These are phyloP conservation scores for Amblyornis subalaris DNA, from an alignment of 2,113 vertebrate genomes.

Conservation along the genomic window DNA sequence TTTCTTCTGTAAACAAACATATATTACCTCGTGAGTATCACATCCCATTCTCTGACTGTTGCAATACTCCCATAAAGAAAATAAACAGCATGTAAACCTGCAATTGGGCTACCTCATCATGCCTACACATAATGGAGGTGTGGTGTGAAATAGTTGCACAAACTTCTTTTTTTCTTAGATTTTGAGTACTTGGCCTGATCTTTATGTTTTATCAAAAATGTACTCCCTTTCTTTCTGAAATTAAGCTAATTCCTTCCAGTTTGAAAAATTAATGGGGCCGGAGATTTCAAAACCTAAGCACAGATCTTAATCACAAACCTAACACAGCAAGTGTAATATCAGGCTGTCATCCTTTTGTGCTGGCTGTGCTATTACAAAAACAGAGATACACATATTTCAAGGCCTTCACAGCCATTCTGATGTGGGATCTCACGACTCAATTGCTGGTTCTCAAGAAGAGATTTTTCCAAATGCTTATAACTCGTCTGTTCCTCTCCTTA, in stretches of 20 bases:
- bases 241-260: not conserved
- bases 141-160: not conserved
- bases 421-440: not conserved
- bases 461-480: not conserved
- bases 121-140: rapidly evolving
- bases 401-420: not conserved
- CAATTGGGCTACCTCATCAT: not conserved
- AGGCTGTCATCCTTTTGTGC: not conserved
- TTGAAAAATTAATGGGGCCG: not conserved
- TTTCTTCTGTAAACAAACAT: not conserved
- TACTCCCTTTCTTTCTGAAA: not conserved
- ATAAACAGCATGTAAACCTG: rapidly evolving
- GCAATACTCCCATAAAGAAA: not conserved
- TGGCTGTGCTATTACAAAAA: not conserved
- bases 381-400: not conserved
- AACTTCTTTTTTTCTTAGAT: not conserved
- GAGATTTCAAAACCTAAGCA: not conserved
- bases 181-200: not conserved
- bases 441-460: not conserved
- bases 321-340: not conserved
- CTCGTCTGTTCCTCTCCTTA: not conserved
- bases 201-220: not conserved
- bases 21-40: not conserved
- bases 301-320: not conserved
- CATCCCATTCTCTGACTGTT: not conserved